A percentile compares a stretch with the other conserved stretches of the same genome.
Evolutionary conservation across 2,888 invertebrate genomes (phyloP).

Genomic region (Liopterus haemorrhoidalis): DNA sequence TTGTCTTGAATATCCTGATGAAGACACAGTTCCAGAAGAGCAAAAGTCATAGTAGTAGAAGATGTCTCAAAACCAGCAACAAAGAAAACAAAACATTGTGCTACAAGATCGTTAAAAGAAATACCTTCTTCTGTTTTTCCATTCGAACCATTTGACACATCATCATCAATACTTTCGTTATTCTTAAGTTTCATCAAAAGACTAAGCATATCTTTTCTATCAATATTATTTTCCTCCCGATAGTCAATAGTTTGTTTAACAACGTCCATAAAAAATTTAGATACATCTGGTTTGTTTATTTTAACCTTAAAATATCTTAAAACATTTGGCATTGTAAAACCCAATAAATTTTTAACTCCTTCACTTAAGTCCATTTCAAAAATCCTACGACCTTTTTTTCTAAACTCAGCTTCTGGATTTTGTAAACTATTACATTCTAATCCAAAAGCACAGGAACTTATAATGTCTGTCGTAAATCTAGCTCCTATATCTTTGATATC

Average conservation of each 20-base stretch:
- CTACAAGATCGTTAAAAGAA: constrained; percentile 17
- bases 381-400: constrained; percentile 37
- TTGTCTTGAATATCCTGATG: constrained; percentile 41
- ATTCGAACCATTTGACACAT: constrained; percentile 5
- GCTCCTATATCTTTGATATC: constrained; percentile 47
- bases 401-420: constrained; percentile 42
- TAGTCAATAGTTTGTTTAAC: constrained; percentile 36
- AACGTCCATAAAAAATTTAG: constrained; percentile 38
- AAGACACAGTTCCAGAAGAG: constrained; percentile 36
- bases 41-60: constrained; percentile 25
- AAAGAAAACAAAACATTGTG: constrained; percentile 26
- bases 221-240: constrained; percentile 35
- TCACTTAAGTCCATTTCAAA: constrained; percentile 35
- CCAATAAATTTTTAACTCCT: constrained; percentile 18
- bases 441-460: constrained; percentile 54
- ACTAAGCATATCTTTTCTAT: constrained; percentile 39
- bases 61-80: constrained; percentile 28
- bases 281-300: constrained; percentile 21
- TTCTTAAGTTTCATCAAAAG: constrained; percentile 38
- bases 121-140: constrained; percentile 1
- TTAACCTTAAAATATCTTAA: not conserved
- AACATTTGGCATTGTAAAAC: not conserved
- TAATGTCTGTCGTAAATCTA: constrained; percentile 53
- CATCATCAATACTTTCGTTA: constrained; percentile 20
- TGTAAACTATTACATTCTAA: constrained; percentile 52